Evolutionary conservation across 1,140 invertebrate genomes (phyloP).

Genomic region (Drosophila rhopaloa): DNA sequence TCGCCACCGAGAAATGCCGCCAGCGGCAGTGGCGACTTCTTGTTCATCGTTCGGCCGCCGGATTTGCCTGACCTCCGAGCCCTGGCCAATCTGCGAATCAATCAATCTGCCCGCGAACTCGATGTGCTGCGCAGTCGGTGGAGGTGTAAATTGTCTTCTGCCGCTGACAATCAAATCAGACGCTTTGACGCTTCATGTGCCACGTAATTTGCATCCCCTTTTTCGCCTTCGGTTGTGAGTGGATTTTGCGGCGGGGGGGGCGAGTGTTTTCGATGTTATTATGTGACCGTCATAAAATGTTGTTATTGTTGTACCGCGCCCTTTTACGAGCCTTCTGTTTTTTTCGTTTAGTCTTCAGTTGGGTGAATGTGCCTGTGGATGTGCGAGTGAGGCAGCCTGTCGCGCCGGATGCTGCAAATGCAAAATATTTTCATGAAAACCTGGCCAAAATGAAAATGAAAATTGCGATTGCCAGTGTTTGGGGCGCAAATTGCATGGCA

Average conservation of each 20-base stretch:
- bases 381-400: conserved; percentile 44
- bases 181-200: conserved; percentile 64
- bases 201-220: conserved; percentile 68
- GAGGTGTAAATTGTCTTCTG: conserved; percentile 8
- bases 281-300: conserved; percentile 78
- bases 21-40: conserved; percentile 75
- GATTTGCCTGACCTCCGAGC: background rate
- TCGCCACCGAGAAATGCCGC: conserved; percentile 63
- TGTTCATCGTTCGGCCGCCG: conserved; percentile 60
- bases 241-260: conserved; percentile 1
- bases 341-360: background rate
- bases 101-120: conserved; percentile 20
- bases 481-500: conserved; percentile 58
- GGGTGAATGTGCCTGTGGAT: conserved; percentile 1
- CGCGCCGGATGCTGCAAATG: conserved; percentile 79
- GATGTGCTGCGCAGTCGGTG: background rate
- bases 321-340: conserved; percentile 63
- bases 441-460: conserved; percentile 43
- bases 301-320: conserved; percentile 30
- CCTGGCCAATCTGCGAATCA: conserved; percentile 50
- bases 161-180: conserved; percentile 72
- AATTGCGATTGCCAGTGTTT: conserved; percentile 45
- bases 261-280: conserved; percentile 48
- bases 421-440: conserved; percentile 76
- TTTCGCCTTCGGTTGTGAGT: background rate